These are phyloP conservation scores for Rotaria socialis DNA, from an alignment of 2,888 invertebrate species.

Conservation along the genomic window DNA sequence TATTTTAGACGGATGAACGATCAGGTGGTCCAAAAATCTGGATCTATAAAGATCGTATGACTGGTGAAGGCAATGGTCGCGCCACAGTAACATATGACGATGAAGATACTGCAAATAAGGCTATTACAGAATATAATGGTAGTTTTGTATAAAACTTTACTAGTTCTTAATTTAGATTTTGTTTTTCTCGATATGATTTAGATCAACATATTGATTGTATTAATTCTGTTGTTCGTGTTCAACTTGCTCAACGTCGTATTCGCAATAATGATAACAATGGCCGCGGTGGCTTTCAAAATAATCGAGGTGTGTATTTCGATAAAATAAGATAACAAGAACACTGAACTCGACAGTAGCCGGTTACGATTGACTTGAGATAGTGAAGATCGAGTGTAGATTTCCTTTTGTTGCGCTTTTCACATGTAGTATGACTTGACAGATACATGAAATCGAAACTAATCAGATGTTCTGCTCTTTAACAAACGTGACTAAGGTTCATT, in stretches of 20 bases:
- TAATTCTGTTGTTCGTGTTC: conserved; percentile 39
- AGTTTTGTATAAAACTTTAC: neutral
- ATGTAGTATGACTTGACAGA: too few species aligned
- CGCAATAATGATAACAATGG: neutral
- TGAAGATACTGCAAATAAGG: conserved; percentile 84
- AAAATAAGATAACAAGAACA: neutral
- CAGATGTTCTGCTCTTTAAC: too few species aligned
- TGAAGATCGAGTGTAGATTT: too few species aligned
- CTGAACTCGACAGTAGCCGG: too few species aligned
- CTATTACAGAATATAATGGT: conserved; percentile 73
- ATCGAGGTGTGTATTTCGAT: neutral
- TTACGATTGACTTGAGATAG: too few species aligned
- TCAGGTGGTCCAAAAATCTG: conserved; percentile 91
- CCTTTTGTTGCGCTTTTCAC: too few species aligned
- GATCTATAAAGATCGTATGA: conserved; percentile 93
- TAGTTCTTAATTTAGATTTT: too few species aligned
- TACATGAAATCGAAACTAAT: too few species aligned
- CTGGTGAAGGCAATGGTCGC: conserved; percentile 89
- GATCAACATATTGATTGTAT: conserved; percentile 30
- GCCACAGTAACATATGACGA: conserved; percentile 97
- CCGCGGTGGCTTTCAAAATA: conserved; percentile 1
- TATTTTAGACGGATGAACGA: conserved; percentile 74
- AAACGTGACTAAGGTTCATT: neutral
- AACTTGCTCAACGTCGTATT: conserved; percentile 38
- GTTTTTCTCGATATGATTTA: neutral